phyloP scores from a whole-genome alignment of 2,888 invertebrate species.

The Lepidochrysops patricia region DNA sequence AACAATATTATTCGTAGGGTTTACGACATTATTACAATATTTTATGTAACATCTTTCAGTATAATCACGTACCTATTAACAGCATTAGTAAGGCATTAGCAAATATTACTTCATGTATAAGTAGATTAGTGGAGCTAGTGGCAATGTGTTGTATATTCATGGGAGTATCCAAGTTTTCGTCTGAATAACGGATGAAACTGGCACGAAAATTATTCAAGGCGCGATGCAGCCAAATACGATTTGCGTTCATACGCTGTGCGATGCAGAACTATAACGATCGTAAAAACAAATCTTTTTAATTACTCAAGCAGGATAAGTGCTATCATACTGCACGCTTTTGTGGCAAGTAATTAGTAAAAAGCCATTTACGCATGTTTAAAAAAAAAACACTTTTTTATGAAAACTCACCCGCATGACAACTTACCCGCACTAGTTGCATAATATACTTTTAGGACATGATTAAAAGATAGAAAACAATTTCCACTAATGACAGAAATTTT shows the following conservation, averaged over 20 bases:
- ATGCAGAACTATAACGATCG: neutral
- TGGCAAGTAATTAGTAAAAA: too few relatives aligned
- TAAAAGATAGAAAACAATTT: too few relatives aligned
- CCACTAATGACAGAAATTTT: too few relatives aligned
- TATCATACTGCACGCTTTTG: too few relatives aligned
- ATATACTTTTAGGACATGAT: too few relatives aligned
- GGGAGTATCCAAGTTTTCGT: neutral
- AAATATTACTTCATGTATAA: neutral
- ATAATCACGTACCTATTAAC: neutral
- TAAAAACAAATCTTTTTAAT: neutral
- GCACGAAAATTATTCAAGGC: constrained; percentile 9
- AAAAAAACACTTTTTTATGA: neutral
- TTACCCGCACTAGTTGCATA: too few relatives aligned
- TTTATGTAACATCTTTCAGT: too few relatives aligned
- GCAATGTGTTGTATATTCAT: constrained; percentile 7
- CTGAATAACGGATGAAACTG: constrained; percentile 6
- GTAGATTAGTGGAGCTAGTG: neutral
- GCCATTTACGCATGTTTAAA: too few relatives aligned
- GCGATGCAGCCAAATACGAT: constrained; percentile 8
- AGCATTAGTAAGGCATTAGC: neutral
- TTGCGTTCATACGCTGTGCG: neutral
- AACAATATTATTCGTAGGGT: too few relatives aligned
- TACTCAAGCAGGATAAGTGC: too few relatives aligned
- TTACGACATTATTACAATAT: too few relatives aligned
- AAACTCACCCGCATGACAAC: neutral